Percentiles rank a stretch among this genome's conserved stretches.
Evolutionary conservation across 2,888 invertebrate species (phyloP).

Genomic region (Tuberolachnus salignus): DNA sequence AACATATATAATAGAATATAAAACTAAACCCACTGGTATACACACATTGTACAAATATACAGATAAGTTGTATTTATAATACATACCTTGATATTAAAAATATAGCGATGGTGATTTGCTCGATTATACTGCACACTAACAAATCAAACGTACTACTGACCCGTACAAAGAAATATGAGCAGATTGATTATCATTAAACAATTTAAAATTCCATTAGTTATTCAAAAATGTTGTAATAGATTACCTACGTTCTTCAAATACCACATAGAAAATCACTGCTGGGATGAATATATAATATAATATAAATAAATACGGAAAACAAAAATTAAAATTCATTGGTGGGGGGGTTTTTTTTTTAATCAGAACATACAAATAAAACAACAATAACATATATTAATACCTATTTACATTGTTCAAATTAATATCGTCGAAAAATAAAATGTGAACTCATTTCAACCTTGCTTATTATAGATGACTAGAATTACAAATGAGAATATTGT

Average conservation of each 20-base stretch:
- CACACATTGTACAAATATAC: not conserved
- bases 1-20: not conserved
- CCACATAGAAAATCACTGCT: not conserved
- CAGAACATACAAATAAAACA: not conserved
- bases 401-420: not conserved
- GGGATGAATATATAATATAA: not conserved
- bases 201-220: conserved; percentile 23
- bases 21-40: not conserved
- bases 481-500: conserved; percentile 28
- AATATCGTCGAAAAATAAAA: not conserved
- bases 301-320: not conserved
- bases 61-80: not conserved
- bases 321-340: not conserved
- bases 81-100: too few species aligned
- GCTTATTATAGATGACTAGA: conserved; percentile 20
- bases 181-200: conserved; percentile 6
- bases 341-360: not conserved
- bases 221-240: not conserved
- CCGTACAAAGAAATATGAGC: not conserved
- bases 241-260: not conserved
- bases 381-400: conserved; percentile 1
- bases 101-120: not conserved
- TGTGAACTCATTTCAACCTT: not conserved
- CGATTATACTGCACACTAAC: not conserved
- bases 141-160: not conserved